Evolutionary conservation across 2,797 vertebrate genomes (phyloP), one percentile per base, ranked within the genome.

Genomic region (Ctenochaetus hawaiiensis): DNA sequence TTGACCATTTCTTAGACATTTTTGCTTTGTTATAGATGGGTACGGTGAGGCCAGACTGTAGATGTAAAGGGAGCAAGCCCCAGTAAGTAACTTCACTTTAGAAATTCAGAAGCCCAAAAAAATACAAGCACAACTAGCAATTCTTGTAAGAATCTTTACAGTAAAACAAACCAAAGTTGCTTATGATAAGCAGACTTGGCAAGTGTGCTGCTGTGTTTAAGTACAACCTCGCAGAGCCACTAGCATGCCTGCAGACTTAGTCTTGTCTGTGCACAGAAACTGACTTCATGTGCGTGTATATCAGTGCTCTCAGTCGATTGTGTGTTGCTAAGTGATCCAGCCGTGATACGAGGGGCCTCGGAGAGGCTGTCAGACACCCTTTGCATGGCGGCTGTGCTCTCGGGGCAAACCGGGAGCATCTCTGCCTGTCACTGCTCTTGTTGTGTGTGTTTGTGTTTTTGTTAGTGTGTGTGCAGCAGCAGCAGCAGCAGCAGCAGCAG

Each of bases 401-500:
- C 75, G 81, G 91, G 91, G 94, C 93, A 95, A 85, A 88, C 68
- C 14, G 18, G 79, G 84, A 83, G 59, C 83, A 84, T 80, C 72
- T 69, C 78, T 75, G 78, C 89, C 91, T 94, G 92, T 95, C 94
- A 92, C 86, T 85, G 87, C 85, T 92, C 83, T 66, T 78, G 67
- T 71, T 20, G 8, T 63, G 52, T 74, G 57, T 47, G 43, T 63
- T 37, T 60, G 37, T 58, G 62, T 53, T 34, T 56, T 49, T 67
- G 18, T 23, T 26, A 48, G 17, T 49, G 30, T 48, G 17, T 73
- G 62, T 73, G 61, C 54, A 64, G 60, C 47, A 67, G 60, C 57
- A 61, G 44, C 51, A 47, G 61, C 54, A 64, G 60, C 47, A 67
- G 60, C 57, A 61, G 44, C 51, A 47, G 54, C 48, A 12, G 49